These are phyloP conservation scores for Acridotheres tristis DNA, from an alignment of 2,797 vertebrate species.

Conservation along the genomic window DNA sequence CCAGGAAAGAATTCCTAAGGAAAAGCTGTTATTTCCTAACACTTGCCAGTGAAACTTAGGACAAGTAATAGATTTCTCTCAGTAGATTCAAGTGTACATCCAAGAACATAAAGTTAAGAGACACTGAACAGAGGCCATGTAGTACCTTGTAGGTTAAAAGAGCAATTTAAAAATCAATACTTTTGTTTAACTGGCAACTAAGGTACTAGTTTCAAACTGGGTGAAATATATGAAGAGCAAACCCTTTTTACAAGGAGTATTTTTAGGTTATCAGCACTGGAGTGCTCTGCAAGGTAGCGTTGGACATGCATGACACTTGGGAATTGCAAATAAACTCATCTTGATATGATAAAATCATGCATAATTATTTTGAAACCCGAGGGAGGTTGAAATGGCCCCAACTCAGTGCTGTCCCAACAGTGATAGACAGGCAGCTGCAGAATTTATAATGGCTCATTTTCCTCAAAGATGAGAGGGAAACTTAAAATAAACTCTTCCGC, in stretches of 20 bases:
- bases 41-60: not conserved
- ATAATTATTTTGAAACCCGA: slow-evolving; percentile 79
- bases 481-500: slow-evolving; percentile 35
- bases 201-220: slow-evolving; percentile 31
- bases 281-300: not conserved
- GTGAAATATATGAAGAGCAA: slow-evolving; percentile 47
- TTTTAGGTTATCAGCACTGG: not conserved
- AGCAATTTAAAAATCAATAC: slow-evolving; percentile 75
- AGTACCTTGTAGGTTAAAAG: slow-evolving; percentile 71
- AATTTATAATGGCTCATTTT: slow-evolving; percentile 57
- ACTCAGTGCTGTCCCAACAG: slow-evolving; percentile 23
- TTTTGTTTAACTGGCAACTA: slow-evolving; percentile 59
- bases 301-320: slow-evolving; percentile 19
- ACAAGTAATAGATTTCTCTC: slow-evolving; percentile 48
- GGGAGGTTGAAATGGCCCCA: slow-evolving; percentile 69
- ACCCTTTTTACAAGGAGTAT: not conserved
- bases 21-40: not conserved
- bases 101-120: slow-evolving; percentile 58
- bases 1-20: not conserved
- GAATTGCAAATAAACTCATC: slow-evolving; percentile 84
- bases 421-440: slow-evolving; percentile 51
- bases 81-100: slow-evolving; percentile 23
- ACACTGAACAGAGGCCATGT: slow-evolving; percentile 43
- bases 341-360: slow-evolving; percentile 82
- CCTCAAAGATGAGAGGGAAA: slow-evolving; percentile 22